phyloP scores from a whole-genome alignment of 2,888 invertebrate genomes.

The Encarsia formosa region DNA sequence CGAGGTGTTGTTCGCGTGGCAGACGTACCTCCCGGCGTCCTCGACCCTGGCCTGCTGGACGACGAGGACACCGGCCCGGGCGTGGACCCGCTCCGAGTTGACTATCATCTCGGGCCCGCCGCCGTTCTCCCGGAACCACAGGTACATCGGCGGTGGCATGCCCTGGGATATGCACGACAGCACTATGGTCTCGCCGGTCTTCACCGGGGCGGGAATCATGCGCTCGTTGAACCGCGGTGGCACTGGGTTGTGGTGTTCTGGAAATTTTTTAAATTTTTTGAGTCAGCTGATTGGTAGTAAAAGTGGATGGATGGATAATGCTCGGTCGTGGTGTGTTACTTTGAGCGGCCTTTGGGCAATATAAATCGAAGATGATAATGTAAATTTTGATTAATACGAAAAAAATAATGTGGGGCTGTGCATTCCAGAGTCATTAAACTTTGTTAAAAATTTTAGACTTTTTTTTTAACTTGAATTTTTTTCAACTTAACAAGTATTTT shows the following conservation, averaged over 20 bases:
- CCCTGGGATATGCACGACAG: constrained; percentile 55
- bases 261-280: background rate
- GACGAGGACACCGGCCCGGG: constrained; percentile 48
- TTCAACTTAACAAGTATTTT: too few species aligned
- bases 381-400: too few species aligned
- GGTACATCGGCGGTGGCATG: constrained; percentile 51
- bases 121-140: constrained; percentile 47
- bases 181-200: constrained; percentile 51
- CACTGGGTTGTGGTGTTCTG: constrained; percentile 47
- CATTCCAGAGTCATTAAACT: too few species aligned
- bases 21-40: constrained; percentile 83
- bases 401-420: too few species aligned
- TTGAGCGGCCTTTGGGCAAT: too few species aligned
- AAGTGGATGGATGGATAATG: background rate
- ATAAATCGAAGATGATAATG: constrained; percentile 13
- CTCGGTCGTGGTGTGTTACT: background rate
- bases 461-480: too few species aligned
- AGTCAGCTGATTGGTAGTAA: background rate
- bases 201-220: constrained; percentile 46
- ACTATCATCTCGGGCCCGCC: constrained; percentile 43
- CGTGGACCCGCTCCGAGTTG: constrained; percentile 48
- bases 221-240: constrained; percentile 50
- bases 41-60: constrained; percentile 57
- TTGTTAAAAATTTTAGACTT: too few species aligned
- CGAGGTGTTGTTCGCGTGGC: constrained; percentile 86